Conservation (phyloP, 2,888 invertebrate genomes). For the Gnatocerus cornutus region DNA sequence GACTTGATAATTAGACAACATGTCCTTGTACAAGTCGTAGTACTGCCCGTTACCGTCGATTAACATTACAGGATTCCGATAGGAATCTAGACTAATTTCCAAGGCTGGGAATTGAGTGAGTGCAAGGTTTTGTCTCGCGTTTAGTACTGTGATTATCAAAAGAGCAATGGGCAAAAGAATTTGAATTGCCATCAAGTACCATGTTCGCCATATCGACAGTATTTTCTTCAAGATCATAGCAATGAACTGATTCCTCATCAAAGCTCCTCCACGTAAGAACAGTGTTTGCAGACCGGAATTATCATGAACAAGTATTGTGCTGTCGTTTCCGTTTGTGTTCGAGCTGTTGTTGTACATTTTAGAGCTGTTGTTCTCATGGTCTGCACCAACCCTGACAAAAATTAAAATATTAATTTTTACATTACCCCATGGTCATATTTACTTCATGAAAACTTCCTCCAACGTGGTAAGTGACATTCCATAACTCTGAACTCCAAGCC, state of each 20-base stretch:
- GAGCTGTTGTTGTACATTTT: slow-evolving; percentile 20
- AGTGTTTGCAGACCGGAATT: not conserved
- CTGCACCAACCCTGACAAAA: slow-evolving; percentile 40
- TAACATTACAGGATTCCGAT: slow-evolving; percentile 61
- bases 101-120: slow-evolving; percentile 72
- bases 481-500: slow-evolving; percentile 81
- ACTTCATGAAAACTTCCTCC: slow-evolving; percentile 90
- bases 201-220: slow-evolving; percentile 74
- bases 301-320: not conserved
- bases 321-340: slow-evolving; percentile 12
- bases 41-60: not conserved
- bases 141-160: slow-evolving; percentile 76
- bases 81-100: slow-evolving; percentile 72
- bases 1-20: slow-evolving; percentile 31
- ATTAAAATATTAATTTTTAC: slow-evolving; percentile 52
- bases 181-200: slow-evolving; percentile 77
- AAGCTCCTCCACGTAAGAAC: slow-evolving; percentile 54
- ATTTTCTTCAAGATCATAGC: slow-evolving; percentile 64
- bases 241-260: slow-evolving; percentile 53
- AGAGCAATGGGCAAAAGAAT: slow-evolving; percentile 79
- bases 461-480: slow-evolving; percentile 88
- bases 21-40: not conserved
- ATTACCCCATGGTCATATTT: too few relatives aligned
- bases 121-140: slow-evolving; percentile 71
- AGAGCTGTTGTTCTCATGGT: slow-evolving; percentile 31